Evolutionary conservation across 2,113 vertebrate species (phyloP).

Genomic region (Microcebus griseorufus): DNA sequence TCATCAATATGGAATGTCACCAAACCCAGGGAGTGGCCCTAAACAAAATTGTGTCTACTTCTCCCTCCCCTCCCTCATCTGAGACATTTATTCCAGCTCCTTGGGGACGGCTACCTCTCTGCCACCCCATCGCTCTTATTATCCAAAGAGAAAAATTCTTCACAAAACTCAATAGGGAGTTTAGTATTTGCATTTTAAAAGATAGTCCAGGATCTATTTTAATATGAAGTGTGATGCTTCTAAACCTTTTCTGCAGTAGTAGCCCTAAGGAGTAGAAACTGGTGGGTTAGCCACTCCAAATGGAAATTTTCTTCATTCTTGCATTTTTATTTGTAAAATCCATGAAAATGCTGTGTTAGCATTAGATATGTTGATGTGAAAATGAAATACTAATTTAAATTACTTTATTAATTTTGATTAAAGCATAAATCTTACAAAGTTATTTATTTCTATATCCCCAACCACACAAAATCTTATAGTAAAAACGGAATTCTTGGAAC

Average conservation of each 20-base stretch:
- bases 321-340: constrained; percentile 4
- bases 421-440: neutral
- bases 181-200: neutral
- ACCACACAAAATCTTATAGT: neutral
- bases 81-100: neutral
- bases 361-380: neutral
- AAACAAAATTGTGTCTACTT: neutral
- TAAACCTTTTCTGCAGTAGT: neutral
- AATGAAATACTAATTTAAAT: neutral
- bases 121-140: neutral
- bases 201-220: neutral
- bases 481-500: neutral
- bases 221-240: neutral
- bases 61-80: neutral
- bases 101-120: too few relatives aligned
- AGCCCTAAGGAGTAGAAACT: neutral
- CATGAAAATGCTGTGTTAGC: neutral
- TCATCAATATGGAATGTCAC: neutral
- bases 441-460: neutral
- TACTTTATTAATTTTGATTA: constrained; percentile 1
- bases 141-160: neutral
- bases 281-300: neutral
- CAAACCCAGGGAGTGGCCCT: neutral
- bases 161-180: neutral
- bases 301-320: neutral